Conservation (phyloP, 2,113 vertebrate species). For the Cercopithecus mona region DNA sequence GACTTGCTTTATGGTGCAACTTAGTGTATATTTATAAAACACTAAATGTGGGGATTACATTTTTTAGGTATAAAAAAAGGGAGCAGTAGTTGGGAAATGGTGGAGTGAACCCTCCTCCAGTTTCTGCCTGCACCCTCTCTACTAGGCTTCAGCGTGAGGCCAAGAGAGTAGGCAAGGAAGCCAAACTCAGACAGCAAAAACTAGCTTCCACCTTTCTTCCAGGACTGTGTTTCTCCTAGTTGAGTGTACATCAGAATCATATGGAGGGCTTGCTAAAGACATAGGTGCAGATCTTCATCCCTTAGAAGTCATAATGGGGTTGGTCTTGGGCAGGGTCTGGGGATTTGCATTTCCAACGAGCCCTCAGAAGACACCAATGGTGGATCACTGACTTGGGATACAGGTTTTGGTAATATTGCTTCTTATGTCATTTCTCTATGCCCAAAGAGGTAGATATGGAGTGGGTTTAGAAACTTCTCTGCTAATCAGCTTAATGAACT, state of each 20-base stretch:
- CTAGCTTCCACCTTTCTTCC: background rate
- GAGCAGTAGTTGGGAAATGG: background rate
- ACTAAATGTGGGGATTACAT: too few species aligned
- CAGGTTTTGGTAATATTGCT: background rate
- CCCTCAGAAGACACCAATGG: rapidly evolving
- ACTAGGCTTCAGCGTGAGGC: background rate
- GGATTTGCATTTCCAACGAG: background rate
- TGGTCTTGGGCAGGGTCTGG: background rate
- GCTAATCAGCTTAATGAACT: background rate
- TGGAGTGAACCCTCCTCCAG: background rate
- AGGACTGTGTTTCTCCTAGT: background rate
- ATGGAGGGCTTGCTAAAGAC: background rate
- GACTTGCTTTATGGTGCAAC: background rate
- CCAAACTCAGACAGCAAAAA: background rate
- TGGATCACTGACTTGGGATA: background rate
- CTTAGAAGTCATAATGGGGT: background rate
- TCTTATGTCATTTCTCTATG: background rate
- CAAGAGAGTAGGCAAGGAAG: background rate
- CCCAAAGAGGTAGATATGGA: background rate
- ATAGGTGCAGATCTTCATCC: background rate
- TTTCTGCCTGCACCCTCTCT: background rate
- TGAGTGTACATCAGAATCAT: background rate
- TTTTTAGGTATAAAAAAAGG: background rate
- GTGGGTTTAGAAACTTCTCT: background rate
- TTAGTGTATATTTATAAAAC: background rate